Conservation (phyloP, 2,888 invertebrate species). For the Cosmia pyralina region DNA sequence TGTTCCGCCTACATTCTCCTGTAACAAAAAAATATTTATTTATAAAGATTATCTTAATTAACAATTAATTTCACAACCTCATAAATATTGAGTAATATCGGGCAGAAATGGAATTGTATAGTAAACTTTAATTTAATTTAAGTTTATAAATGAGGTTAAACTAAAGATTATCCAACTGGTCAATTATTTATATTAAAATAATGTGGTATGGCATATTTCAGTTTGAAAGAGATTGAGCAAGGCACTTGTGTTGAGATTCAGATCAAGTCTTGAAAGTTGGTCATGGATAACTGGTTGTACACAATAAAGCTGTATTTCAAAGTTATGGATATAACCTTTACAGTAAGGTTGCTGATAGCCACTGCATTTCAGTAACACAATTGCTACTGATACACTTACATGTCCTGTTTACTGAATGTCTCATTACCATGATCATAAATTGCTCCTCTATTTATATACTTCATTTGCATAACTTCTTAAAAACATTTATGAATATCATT, state of each 20-base stretch:
- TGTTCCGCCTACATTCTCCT: slow-evolving; percentile 98
- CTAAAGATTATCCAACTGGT: background rate
- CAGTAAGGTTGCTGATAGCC: background rate
- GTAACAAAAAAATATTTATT: slow-evolving; percentile 58
- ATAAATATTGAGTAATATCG: background rate
- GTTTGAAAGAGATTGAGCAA: slow-evolving; percentile 6
- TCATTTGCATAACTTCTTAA: background rate
- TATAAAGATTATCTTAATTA: background rate
- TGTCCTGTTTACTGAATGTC: background rate
- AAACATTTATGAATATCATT: slow-evolving; percentile 12
- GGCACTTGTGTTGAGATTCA: slow-evolving; percentile 10
- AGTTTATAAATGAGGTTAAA: slow-evolving; percentile 4
- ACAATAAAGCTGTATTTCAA: slow-evolving; percentile 11
- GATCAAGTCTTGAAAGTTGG: slow-evolving; percentile 47
- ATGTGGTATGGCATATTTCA: background rate
- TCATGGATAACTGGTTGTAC: slow-evolving; percentile 30
- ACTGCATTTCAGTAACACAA: background rate
- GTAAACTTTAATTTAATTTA: background rate
- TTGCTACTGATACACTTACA: background rate
- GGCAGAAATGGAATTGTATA: background rate
- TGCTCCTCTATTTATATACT: background rate
- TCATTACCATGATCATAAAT: slow-evolving; percentile 17
- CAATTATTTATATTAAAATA: slow-evolving; percentile 1
- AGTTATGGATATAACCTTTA: slow-evolving; percentile 12
- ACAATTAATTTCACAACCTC: background rate